A percentile compares a stretch with the other conserved stretches of the same genome.
phyloP scores from a whole-genome alignment of 2,797 vertebrate species.

The Sebastes baramenuke region DNA sequence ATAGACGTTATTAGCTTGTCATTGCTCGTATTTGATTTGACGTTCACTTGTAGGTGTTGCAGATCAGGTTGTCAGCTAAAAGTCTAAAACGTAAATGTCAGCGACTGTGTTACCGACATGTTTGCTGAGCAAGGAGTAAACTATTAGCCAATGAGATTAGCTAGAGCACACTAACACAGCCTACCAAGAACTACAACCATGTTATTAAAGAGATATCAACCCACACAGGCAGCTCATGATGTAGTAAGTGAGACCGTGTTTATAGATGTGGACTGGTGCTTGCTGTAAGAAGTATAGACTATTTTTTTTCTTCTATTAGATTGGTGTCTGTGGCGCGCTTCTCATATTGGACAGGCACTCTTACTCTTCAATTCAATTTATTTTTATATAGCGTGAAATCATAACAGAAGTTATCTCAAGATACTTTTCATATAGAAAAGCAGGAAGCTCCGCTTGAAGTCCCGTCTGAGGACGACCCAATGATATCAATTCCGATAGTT shows the following conservation, averaged over 20 bases:
- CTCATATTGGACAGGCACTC: not conserved
- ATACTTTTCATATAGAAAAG: no score
- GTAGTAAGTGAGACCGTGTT: not conserved
- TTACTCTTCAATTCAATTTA: not conserved
- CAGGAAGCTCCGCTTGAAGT: no score
- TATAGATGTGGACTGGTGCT: not conserved
- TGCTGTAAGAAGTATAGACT: not conserved
- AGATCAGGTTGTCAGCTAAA: not conserved
- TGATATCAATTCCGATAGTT: no score
- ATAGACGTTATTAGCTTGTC: no score
- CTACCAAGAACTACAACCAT: not conserved
- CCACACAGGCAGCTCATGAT: not conserved
- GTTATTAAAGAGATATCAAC: not conserved
- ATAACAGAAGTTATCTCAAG: no score
- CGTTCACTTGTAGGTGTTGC: not conserved
- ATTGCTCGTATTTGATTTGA: no score
- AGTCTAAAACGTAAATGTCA: slow-evolving; percentile 13
- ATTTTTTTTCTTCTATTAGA: not conserved
- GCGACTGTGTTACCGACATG: not conserved
- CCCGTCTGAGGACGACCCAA: no score
- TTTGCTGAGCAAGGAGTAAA: slow-evolving; percentile 8
- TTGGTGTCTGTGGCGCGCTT: not conserved
- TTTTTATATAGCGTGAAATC: no score
- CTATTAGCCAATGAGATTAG: not conserved
- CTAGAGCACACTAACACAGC: not conserved